These are phyloP conservation scores for Mylabris phalerata DNA, from an alignment of 1,140 invertebrate species.

Conservation along the genomic window DNA sequence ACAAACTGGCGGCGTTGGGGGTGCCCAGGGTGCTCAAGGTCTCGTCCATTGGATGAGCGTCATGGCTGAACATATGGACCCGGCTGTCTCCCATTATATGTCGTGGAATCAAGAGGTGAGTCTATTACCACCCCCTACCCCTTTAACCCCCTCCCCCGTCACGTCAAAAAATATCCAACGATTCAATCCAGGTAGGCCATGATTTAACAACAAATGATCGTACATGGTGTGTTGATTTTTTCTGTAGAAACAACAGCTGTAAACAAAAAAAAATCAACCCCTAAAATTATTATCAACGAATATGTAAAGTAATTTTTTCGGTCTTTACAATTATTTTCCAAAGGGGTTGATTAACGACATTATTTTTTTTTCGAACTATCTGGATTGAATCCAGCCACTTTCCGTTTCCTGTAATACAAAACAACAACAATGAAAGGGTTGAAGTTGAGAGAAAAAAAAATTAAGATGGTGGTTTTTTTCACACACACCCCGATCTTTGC, in stretches of 20 bases:
- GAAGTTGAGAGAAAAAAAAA: neutral
- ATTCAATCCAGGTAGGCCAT: too few species aligned
- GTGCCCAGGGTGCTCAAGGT: constrained; percentile 55
- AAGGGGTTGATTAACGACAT: constrained; percentile 6
- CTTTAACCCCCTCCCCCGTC: too few species aligned
- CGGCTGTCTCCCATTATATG: constrained; percentile 60
- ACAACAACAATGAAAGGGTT: neutral
- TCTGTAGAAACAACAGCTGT: too few species aligned
- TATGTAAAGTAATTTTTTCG: too few species aligned
- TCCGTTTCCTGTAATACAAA: constrained; percentile 2
- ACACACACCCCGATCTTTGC: constrained; percentile 21
- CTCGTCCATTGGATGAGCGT: constrained; percentile 77
- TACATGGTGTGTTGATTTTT: too few species aligned
- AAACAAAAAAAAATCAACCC: too few species aligned
- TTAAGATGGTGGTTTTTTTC: constrained; percentile 18
- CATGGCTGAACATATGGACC: constrained; percentile 69
- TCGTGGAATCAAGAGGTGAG: constrained; percentile 42
- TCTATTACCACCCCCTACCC: neutral
- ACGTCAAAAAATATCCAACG: too few species aligned
- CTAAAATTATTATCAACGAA: too few species aligned
- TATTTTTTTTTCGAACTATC: constrained; percentile 14
- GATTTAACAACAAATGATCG: too few species aligned
- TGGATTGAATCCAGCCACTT: neutral
- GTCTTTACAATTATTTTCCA: too few species aligned
- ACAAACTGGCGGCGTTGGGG: constrained; percentile 40